A percentile compares a stretch with the other conserved stretches of the same genome.
Conservation (phyloP, 2,888 invertebrate genomes). For the Monopis laevigella region DNA sequence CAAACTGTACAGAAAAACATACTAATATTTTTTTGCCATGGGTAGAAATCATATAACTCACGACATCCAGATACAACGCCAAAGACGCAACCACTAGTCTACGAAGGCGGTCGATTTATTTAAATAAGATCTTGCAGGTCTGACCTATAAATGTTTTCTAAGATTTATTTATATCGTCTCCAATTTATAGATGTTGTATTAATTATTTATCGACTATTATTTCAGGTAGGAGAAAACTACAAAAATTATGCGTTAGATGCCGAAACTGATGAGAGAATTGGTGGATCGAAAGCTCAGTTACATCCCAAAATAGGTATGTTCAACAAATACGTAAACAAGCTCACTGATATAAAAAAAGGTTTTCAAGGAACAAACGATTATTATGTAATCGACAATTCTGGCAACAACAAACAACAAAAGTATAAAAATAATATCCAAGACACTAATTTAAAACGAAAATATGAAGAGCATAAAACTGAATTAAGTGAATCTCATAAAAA, state of each 20-base stretch:
- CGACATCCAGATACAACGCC: too few relatives aligned
- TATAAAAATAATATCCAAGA: neutral
- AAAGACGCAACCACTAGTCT: too few relatives aligned
- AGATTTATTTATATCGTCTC: too few relatives aligned
- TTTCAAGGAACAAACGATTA: neutral
- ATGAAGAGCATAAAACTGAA: neutral
- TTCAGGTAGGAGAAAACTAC: too few relatives aligned
- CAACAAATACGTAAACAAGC: slow-evolving; percentile 3
- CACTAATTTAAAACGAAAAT: neutral
- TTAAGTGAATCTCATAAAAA: neutral
- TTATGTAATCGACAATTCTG: neutral
- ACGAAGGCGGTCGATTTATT: too few relatives aligned
- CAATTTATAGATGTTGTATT: too few relatives aligned
- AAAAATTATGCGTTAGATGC: neutral
- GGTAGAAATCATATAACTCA: too few relatives aligned
- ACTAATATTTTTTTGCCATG: too few relatives aligned
- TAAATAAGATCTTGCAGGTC: too few relatives aligned
- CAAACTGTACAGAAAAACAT: too few relatives aligned
- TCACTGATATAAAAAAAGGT: neutral
- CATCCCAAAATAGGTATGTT: slow-evolving; percentile 5
- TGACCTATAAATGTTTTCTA: too few relatives aligned
- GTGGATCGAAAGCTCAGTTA: slow-evolving; percentile 22
- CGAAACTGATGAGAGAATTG: slow-evolving; percentile 21
- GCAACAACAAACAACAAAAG: neutral
- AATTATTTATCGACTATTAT: too few relatives aligned